These are phyloP conservation scores for Atherinomorus stipes DNA, from an alignment of 2,113 vertebrate genomes.

Conservation along the genomic window DNA sequence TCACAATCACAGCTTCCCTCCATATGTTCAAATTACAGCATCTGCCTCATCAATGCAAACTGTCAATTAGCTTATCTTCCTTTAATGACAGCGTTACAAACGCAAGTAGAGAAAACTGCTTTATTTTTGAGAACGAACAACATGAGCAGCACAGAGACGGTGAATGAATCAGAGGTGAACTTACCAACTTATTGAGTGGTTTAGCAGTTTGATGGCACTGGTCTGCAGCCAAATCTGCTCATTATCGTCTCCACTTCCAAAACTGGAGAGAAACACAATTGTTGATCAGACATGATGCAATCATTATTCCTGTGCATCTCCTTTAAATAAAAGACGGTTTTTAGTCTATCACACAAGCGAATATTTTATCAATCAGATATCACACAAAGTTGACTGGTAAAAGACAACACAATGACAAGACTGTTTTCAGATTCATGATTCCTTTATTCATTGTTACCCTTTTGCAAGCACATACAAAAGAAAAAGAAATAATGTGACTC, in stretches of 20 bases:
- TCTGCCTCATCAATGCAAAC: slow-evolving; percentile 66
- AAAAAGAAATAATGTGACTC: too few species aligned
- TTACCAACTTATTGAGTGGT: slow-evolving; percentile 62
- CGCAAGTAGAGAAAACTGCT: slow-evolving; percentile 9
- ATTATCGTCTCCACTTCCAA: slow-evolving; percentile 18
- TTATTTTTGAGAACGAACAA: slow-evolving; percentile 6
- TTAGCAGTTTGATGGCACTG: slow-evolving; percentile 30
- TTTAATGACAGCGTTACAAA: slow-evolving; percentile 36
- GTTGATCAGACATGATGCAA: background rate
- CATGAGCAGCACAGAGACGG: slow-evolving; percentile 14
- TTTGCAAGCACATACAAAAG: too few species aligned
- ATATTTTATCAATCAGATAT: too few species aligned
- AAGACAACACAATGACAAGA: too few species aligned
- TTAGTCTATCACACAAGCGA: too few species aligned
- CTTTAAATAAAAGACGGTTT: background rate
- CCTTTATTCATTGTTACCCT: too few species aligned
- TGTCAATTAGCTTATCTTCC: slow-evolving; percentile 64
- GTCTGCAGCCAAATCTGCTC: slow-evolving; percentile 1
- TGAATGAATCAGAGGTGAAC: slow-evolving; percentile 30
- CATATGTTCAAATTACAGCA: slow-evolving; percentile 61
- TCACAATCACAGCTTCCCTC: slow-evolving; percentile 72
- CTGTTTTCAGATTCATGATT: too few species aligned
- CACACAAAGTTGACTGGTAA: too few species aligned
- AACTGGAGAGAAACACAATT: slow-evolving; percentile 27
- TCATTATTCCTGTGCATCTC: background rate